Evolutionary conservation across 2,113 vertebrate species (phyloP).

Genomic region (Galemys pyrenaicus): DNA sequence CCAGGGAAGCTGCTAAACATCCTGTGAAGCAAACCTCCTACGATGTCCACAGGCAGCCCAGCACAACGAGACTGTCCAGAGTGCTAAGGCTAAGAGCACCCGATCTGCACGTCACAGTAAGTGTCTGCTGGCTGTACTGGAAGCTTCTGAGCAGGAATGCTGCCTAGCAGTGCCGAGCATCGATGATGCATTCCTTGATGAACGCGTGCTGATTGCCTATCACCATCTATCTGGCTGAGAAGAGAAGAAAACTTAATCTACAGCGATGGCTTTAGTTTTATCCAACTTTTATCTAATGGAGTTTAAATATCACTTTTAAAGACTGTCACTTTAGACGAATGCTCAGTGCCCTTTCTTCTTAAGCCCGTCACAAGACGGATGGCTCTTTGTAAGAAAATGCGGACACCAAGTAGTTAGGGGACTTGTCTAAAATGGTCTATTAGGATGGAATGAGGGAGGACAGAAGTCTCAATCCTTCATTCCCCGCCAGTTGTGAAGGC

Average conservation of each 20-base stretch:
- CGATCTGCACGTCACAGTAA: not conserved
- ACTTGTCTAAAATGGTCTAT: not conserved
- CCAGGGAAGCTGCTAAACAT: not conserved
- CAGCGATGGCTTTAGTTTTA: slow-evolving; percentile 39
- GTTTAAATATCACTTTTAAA: slow-evolving; percentile 61
- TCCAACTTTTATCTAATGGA: slow-evolving; percentile 33
- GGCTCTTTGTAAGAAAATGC: slow-evolving; percentile 31
- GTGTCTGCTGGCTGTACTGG: not conserved
- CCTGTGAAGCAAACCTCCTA: not conserved
- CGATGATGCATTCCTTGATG: not conserved
- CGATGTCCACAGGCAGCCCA: not conserved
- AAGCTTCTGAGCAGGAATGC: not conserved
- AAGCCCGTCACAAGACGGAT: not conserved
- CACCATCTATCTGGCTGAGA: slow-evolving; percentile 12
- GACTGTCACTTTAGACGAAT: slow-evolving; percentile 35
- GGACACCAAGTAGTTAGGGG: not conserved
- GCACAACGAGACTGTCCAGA: not conserved
- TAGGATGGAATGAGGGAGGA: slow-evolving; percentile 4
- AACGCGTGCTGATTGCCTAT: not conserved
- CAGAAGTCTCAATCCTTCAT: not conserved
- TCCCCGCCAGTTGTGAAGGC: not conserved
- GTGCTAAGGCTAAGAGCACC: not conserved
- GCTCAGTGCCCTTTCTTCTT: not conserved
- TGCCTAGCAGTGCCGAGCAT: not conserved
- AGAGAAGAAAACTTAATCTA: slow-evolving; percentile 26